Evolutionary conservation across 1,140 invertebrate species (phyloP).

Genomic region (Linepithema humile): DNA sequence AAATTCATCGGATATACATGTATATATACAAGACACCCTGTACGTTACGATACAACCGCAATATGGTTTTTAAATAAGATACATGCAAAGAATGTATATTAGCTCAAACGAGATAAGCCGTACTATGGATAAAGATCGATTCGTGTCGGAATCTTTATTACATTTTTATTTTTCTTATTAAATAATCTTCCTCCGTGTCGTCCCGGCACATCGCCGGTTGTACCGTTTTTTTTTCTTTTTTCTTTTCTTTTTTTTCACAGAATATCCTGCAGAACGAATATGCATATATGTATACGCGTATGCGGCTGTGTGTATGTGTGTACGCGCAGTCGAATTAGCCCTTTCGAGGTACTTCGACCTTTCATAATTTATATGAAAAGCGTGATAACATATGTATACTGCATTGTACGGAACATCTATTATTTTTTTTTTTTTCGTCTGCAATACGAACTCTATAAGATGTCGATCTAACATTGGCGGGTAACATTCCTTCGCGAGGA

Average conservation of each 20-base stretch:
- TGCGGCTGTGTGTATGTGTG: constrained; percentile 39
- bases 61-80: constrained; percentile 60
- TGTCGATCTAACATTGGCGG: constrained; percentile 71
- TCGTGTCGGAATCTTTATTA: constrained; percentile 6
- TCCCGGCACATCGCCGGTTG: constrained; percentile 44
- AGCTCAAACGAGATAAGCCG: constrained; percentile 43
- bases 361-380: constrained; percentile 80
- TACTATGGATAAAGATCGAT: constrained; percentile 44
- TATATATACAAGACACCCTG: constrained; percentile 69
- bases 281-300: constrained; percentile 32
- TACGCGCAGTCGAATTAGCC: constrained; percentile 70
- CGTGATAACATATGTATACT: constrained; percentile 75
- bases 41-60: constrained; percentile 64
- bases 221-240: too few species aligned
- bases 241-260: too few species aligned
- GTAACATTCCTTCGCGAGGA: constrained; percentile 48
- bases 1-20: constrained; percentile 56
- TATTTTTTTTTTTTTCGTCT: too few species aligned
- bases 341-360: constrained; percentile 65
- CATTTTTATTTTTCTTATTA: constrained; percentile 49
- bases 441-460: constrained; percentile 59
- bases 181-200: constrained; percentile 35
- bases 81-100: constrained; percentile 63
- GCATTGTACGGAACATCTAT: constrained; percentile 65
- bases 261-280: constrained; percentile 61